These are phyloP conservation scores for Thalassophryne amazonica DNA, from an alignment of 2,797 vertebrate genomes.

Conservation along the genomic window DNA sequence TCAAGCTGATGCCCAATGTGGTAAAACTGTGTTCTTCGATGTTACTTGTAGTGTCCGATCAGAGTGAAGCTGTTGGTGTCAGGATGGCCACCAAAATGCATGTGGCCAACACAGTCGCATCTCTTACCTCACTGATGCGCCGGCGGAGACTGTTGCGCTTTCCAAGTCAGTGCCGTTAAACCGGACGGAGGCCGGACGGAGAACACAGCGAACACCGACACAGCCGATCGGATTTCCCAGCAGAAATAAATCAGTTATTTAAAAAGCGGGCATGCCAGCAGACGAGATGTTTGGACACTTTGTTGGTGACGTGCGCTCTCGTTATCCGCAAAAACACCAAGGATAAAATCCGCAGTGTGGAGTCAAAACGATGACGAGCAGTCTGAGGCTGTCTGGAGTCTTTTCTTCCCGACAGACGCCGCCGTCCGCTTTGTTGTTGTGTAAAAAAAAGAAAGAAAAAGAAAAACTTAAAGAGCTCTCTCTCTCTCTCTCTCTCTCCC, in stretches of 20 bases:
- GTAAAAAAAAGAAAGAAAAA: background rate
- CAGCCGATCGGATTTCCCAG: constrained; percentile 2
- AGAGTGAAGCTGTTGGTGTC: too few relatives aligned
- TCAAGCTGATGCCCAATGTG: too few relatives aligned
- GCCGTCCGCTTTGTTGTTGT: background rate
- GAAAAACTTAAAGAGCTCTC: constrained; percentile 36
- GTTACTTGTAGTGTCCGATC: too few relatives aligned
- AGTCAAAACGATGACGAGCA: constrained; percentile 43
- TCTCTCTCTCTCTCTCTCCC: too few relatives aligned
- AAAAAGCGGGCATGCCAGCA: too few relatives aligned
- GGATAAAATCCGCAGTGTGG: constrained; percentile 59
- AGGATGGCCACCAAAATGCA: too few relatives aligned
- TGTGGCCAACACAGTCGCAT: constrained; percentile 5
- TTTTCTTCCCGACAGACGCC: background rate
- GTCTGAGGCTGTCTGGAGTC: constrained; percentile 29
- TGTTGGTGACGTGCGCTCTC: constrained; percentile 17
- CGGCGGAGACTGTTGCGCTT: constrained; percentile 63
- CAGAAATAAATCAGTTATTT: background rate
- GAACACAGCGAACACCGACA: constrained; percentile 7
- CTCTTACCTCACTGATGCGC: constrained; percentile 67
- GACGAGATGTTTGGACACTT: constrained; percentile 8
- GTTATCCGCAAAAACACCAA: constrained; percentile 13
- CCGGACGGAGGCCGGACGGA: constrained; percentile 1
- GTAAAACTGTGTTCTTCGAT: too few relatives aligned
- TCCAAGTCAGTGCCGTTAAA: constrained; percentile 41